phyloP scores from a whole-genome alignment of 1,140 invertebrate species.

The Danaus melanippus region DNA sequence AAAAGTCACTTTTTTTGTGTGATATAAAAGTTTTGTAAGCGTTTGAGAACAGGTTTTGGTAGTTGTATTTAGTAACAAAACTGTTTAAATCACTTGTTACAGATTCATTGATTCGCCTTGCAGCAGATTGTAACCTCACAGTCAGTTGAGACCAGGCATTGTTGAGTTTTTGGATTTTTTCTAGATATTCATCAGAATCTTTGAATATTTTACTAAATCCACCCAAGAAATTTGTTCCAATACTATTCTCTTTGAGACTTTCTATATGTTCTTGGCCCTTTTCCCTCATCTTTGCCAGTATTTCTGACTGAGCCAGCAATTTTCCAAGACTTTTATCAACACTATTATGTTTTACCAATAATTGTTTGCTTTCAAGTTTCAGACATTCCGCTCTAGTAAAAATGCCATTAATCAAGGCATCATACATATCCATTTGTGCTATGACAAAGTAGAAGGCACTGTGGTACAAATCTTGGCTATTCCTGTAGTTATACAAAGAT shows the following conservation, averaged over 20 bases:
- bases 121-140: slow-evolving; percentile 55
- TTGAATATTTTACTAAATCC: slow-evolving; percentile 58
- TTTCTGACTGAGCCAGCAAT: slow-evolving; percentile 50
- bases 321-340: slow-evolving; percentile 62
- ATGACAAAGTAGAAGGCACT: slow-evolving; percentile 62
- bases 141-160: slow-evolving; percentile 55
- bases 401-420: slow-evolving; percentile 53
- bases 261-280: slow-evolving; percentile 47
- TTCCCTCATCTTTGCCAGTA: slow-evolving; percentile 45
- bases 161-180: slow-evolving; percentile 53
- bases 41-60: slow-evolving; percentile 42
- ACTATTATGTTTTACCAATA: slow-evolving; percentile 53
- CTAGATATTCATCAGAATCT: slow-evolving; percentile 40
- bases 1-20: slow-evolving; percentile 48
- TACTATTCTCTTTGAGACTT: slow-evolving; percentile 36
- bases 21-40: slow-evolving; percentile 42
- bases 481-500: slow-evolving; percentile 58
- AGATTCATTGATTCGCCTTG: slow-evolving; percentile 55
- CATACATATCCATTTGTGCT: slow-evolving; percentile 59
- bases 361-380: slow-evolving; percentile 54
- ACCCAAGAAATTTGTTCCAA: slow-evolving; percentile 45
- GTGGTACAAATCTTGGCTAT: slow-evolving; percentile 52
- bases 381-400: slow-evolving; percentile 55
- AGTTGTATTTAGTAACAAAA: slow-evolving; percentile 56
- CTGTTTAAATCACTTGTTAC: slow-evolving; percentile 49